A percentile compares a stretch with the other conserved stretches of the same genome.
Conservation (phyloP, 2,113 vertebrate genomes). For the Emydura subglobosa region DNA sequence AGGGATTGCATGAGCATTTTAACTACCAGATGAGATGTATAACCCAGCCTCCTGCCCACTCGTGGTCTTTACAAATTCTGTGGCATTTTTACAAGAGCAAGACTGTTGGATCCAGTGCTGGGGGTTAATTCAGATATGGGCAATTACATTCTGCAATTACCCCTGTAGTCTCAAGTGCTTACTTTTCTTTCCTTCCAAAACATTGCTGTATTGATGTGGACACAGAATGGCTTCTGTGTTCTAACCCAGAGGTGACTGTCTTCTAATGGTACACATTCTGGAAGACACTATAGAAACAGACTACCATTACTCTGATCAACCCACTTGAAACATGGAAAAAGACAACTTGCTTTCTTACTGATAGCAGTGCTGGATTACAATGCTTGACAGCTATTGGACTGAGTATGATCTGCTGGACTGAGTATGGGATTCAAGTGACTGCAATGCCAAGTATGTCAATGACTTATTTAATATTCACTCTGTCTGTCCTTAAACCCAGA, state of each 20-base stretch:
- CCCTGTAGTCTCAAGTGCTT: neutral
- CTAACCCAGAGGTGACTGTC: neutral
- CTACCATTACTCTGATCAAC: neutral
- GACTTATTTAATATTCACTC: neutral
- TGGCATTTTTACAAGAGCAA: fast-evolving
- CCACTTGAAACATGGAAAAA: neutral
- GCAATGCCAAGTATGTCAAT: neutral
- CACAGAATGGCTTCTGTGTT: too few species aligned
- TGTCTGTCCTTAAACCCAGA: neutral
- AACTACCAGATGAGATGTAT: too few species aligned
- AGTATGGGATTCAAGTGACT: neutral
- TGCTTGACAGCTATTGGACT: neutral
- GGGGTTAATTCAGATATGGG: neutral
- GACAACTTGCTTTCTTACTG: neutral
- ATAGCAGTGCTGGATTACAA: neutral
- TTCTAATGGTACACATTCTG: neutral
- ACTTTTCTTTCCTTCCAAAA: neutral
- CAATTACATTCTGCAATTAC: neutral
- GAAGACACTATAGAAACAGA: too few species aligned
- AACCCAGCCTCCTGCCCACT: neutral
- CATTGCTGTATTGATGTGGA: too few species aligned
- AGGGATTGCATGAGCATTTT: too few species aligned
- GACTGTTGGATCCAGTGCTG: neutral
- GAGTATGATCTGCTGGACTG: neutral
- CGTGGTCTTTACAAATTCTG: neutral